Base-by-base conservation (phyloP, 2,113 vertebrate species). In the Phycodurus eques region DNA sequence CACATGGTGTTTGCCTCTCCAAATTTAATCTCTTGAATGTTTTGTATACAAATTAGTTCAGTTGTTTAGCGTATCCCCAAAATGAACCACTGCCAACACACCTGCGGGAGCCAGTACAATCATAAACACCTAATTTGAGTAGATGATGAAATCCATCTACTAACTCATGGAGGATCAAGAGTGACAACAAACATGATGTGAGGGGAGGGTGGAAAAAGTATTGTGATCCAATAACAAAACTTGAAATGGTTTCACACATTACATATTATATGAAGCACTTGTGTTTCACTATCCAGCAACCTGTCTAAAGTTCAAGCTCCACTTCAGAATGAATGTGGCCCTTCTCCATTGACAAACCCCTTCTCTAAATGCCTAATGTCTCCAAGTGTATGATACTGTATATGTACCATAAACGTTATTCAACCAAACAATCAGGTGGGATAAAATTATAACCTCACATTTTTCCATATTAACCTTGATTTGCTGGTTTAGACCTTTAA, bases 111-210 rank as follows among this genome's bases (percentile, higher is more conserved):
- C 35, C 76, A 82, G 27, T 27, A 81, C 76, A 80, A 27, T 75
- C 61, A 59, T 73, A 51, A 67, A 90, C 89, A 85, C 85, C 85
- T 88, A 78, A 90, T 87, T 86, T 86, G 89, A 83, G 89, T 88
- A 39, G 35, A 39, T 79, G 86, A 88, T 91, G 86, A 83, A 83
- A 84, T 84, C 87, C 77, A 88, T 92, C 35, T 39, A 39, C 35
- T 39, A 39, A 1, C 35, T 39, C 6, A 3, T 47, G 6, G 2
- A 47, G 46, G 46, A 47, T 47, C 9, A 2, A 47, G 46, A 47
- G 13, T 47, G 13, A 47, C 13, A 47, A 47, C 46, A 47, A 47
- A 47, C 0, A 47, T 13, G 13, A 47, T 2, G 13, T 10, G 46
- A 47, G 46, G 10, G 13, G 46, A 47, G 46, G 13, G 46, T 0